These are phyloP conservation scores for Bombus soroeensis DNA, from an alignment of 1,140 invertebrate genomes.

Conservation along the genomic window DNA sequence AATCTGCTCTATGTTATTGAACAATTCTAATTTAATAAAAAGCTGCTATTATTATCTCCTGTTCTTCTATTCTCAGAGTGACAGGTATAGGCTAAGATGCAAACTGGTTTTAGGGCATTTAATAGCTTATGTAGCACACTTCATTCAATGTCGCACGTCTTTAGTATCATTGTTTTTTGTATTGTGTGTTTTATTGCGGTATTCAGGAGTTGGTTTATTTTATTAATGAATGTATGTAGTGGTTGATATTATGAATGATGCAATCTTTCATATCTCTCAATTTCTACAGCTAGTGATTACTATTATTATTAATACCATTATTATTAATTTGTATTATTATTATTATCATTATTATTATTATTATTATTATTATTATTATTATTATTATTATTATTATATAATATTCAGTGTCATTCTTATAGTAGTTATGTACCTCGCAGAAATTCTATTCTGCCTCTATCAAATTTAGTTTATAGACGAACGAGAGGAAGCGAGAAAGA, in stretches of 20 bases:
- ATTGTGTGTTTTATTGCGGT: neutral
- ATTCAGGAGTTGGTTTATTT: neutral
- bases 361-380: slow-evolving; percentile 2
- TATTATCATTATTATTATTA: slow-evolving; percentile 5
- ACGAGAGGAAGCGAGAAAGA: neutral
- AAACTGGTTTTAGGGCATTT: neutral
- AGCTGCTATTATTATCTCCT: neutral
- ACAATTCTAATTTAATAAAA: neutral
- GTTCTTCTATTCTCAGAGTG: neutral
- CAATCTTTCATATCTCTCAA: neutral
- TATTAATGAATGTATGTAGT: neutral
- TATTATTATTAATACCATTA: neutral
- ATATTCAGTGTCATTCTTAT: slow-evolving; percentile 39
- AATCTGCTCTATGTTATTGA: neutral
- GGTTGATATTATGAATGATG: neutral
- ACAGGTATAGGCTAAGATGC: neutral
- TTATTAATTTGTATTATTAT: neutral
- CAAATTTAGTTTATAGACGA: slow-evolving; percentile 24
- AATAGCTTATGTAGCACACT: neutral
- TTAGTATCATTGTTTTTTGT: neutral
- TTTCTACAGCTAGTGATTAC: neutral
- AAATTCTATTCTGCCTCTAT: slow-evolving; percentile 40
- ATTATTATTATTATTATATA: slow-evolving; percentile 17
- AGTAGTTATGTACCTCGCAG: slow-evolving; percentile 42
- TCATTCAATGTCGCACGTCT: neutral